Percentiles rank a stretch among this genome's conserved stretches.
These are phyloP conservation scores for Anthoscopus minutus DNA, from an alignment of 2,113 vertebrate species.

Conservation along the genomic window DNA sequence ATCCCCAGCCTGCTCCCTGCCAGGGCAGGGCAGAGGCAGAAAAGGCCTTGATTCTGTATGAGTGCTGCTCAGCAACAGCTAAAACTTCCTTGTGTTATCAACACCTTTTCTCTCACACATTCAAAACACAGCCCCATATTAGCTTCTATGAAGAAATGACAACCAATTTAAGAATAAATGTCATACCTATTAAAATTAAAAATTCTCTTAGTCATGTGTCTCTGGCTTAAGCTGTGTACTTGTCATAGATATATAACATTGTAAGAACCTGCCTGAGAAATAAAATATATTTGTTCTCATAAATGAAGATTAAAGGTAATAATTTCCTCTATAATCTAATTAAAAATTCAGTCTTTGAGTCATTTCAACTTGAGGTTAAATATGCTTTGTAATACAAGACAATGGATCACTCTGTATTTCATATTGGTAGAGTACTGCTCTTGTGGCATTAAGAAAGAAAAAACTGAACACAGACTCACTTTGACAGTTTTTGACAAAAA, in stretches of 20 bases:
- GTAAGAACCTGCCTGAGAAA: not conserved
- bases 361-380: not conserved
- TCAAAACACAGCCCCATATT: accelerated
- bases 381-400: not conserved
- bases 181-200: not conserved
- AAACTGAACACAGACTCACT: not conserved
- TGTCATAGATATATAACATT: not conserved
- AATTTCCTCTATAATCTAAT: not conserved
- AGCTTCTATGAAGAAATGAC: not conserved
- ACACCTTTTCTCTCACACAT: not conserved
- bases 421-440: not conserved
- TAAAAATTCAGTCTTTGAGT: not conserved
- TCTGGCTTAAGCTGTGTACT: not conserved
- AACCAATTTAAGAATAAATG: not conserved
- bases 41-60: accelerated
- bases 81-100: not conserved
- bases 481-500: not conserved
- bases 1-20: accelerated
- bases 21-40: not conserved
- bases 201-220: not conserved
- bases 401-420: not conserved
- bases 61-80: not conserved
- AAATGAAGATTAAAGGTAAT: not conserved
- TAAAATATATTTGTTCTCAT: not conserved
- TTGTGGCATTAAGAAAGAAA: not conserved